Base-by-base conservation (phyloP, 2,113 vertebrate species). In the Sardina pilchardus region DNA sequence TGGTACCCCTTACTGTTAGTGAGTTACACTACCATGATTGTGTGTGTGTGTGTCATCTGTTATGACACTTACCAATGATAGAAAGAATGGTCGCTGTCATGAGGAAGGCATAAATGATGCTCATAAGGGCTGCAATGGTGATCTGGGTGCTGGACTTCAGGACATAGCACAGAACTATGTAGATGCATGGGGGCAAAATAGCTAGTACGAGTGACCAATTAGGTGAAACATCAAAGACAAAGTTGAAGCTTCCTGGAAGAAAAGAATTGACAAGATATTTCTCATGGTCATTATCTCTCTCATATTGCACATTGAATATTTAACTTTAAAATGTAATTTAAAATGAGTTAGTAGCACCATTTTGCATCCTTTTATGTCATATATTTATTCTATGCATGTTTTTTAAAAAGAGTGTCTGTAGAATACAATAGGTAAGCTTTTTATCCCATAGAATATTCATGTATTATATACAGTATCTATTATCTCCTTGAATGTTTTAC, bases 101-200 rank as follows among this genome's bases (percentile, higher is more conserved):
- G 19, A 96, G 91, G 85, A 95, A 93, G 2, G 93, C 92, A n/a
- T 95, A 95, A 0, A 90, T 4, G 26, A 94, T 2, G 43, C 94
- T 95, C 82, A 95, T 6, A 17, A 93, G 0, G 0, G 67, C 94
- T 82, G 94, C 94, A 24, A 94, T 42, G 0, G 2, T 87, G 63
- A 95, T 92, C 87, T 95, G 95, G 71, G 88, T 92, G 86, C 94
- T 87, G 1, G 92, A 2, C 30, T 93, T 93, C 0, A 94, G 84
- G 6, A 91, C 90, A 87, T 92, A 95, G 85, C 92, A 94, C 10
- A 95, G 89, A 4, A 48, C 12, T 67, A 93, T 16, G 86, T 90
- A 95, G 83, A 95, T 85, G n/a, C 10, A 1, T 6, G 94, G 92
- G 56, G 93, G 94, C 7, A 94, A 45, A 39, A 92, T 82, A 48